These are phyloP conservation scores for Nannospalax galili DNA, from an alignment of 2,113 vertebrate species.

Conservation along the genomic window DNA sequence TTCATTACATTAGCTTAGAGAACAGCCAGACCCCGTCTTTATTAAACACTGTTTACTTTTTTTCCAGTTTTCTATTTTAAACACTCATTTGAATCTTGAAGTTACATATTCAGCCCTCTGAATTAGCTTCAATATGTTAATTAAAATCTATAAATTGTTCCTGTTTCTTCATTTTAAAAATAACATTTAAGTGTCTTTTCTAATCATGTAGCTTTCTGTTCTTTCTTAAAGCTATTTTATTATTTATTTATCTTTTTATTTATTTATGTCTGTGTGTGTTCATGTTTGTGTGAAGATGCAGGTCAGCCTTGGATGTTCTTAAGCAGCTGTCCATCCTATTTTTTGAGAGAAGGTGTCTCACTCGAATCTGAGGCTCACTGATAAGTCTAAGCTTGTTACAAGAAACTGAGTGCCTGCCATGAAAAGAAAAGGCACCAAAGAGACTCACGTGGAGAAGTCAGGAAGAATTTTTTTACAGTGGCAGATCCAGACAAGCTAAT, in stretches of 20 bases:
- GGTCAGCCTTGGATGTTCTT: background rate
- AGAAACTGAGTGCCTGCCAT: too few relatives aligned
- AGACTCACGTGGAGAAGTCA: too few relatives aligned
- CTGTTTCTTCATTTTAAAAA: background rate
- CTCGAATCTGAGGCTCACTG: too few relatives aligned
- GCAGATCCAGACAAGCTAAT: too few relatives aligned
- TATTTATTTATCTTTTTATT: background rate
- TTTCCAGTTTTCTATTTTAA: constrained; percentile 28
- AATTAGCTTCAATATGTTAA: background rate
- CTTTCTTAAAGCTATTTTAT: background rate
- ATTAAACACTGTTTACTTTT: background rate
- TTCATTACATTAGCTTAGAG: background rate
- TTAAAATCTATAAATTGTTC: background rate
- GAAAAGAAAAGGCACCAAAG: too few relatives aligned
- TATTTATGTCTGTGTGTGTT: background rate
- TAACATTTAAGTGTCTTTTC: background rate
- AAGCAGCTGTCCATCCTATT: too few relatives aligned
- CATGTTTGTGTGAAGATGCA: background rate
- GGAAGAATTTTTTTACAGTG: too few relatives aligned
- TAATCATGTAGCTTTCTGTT: background rate
- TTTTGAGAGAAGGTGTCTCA: too few relatives aligned
- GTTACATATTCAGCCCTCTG: background rate
- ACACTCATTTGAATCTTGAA: background rate
- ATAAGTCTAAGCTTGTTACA: too few relatives aligned
- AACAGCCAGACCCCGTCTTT: background rate